These are phyloP conservation scores for Callocephalon fimbriatum DNA, from an alignment of 2,113 vertebrate species.

Conservation along the genomic window DNA sequence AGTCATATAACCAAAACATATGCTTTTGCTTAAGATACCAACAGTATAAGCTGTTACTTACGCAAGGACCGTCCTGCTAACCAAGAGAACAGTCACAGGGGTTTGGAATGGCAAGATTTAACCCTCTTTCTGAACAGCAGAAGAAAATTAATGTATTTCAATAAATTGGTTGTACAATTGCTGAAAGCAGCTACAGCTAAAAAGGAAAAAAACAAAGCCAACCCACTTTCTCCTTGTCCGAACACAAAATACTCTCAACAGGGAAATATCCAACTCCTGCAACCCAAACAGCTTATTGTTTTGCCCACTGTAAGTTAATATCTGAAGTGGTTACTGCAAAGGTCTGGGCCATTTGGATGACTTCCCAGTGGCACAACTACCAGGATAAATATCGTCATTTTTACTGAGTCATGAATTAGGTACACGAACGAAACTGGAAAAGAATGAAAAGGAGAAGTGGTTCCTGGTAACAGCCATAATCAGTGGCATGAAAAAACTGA, in stretches of 20 bases:
- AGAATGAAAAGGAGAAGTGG: slow-evolving; percentile 54
- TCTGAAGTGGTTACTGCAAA: slow-evolving; percentile 62
- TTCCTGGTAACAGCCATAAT: slow-evolving; percentile 51
- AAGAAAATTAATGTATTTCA: not conserved
- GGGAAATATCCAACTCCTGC: slow-evolving; percentile 37
- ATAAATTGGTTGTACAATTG: not conserved
- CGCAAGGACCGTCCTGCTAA: not conserved
- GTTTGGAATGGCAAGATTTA: not conserved
- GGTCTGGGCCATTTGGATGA: slow-evolving; percentile 51
- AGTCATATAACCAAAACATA: not conserved
- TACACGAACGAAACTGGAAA: slow-evolving; percentile 39
- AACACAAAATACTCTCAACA: slow-evolving; percentile 28
- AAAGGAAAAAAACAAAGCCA: not conserved
- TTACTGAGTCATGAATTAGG: slow-evolving; percentile 66
- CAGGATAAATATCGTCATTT: slow-evolving; percentile 63
- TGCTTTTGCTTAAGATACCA: not conserved
- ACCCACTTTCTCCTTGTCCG: not conserved
- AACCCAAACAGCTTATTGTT: slow-evolving; percentile 61
- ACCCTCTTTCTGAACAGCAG: not conserved
- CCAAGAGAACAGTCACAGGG: not conserved
- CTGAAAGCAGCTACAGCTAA: not conserved
- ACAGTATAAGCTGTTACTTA: not conserved
- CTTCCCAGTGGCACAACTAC: slow-evolving; percentile 64
- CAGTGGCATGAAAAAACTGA: not conserved
- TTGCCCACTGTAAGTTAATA: slow-evolving; percentile 65